These are phyloP conservation scores for Pseudomyrmex pallidus DNA, from an alignment of 1,140 invertebrate genomes.

Conservation along the genomic window DNA sequence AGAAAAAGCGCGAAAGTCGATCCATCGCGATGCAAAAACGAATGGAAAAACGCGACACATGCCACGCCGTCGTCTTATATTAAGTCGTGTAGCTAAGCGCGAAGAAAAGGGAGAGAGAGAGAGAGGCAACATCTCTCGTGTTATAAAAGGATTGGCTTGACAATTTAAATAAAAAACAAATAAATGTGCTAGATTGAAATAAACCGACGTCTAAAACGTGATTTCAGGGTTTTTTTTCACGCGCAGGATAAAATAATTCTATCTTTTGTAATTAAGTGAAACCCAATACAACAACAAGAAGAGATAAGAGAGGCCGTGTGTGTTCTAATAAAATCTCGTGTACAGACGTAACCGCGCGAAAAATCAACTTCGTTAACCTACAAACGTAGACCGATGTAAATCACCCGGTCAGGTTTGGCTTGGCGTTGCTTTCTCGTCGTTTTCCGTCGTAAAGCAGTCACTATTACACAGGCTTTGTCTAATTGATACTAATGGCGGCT, in stretches of 20 bases:
- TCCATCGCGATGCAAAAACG: constrained; percentile 15
- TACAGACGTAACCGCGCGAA: constrained; percentile 28
- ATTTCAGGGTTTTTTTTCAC: too few relatives aligned
- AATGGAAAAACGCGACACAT: background rate
- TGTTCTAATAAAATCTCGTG: constrained; percentile 39
- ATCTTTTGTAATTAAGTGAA: constrained; percentile 15
- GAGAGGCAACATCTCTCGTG: background rate
- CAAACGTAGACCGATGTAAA: constrained; percentile 47
- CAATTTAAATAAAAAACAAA: background rate
- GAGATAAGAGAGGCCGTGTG: background rate
- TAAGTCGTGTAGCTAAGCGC: constrained; percentile 16
- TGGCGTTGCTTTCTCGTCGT: constrained; percentile 46
- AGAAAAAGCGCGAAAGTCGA: constrained; percentile 37
- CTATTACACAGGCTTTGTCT: constrained; percentile 22
- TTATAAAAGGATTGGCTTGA: constrained; percentile 11
- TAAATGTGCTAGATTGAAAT: background rate
- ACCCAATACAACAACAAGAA: background rate
- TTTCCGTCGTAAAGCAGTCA: constrained; percentile 45
- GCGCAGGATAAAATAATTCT: background rate
- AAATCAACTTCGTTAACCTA: constrained; percentile 59
- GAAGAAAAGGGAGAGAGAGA: background rate
- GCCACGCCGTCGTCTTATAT: constrained; percentile 4
- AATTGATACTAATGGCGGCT: constrained; percentile 53
- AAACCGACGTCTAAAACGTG: too few relatives aligned
- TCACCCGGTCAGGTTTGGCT: constrained; percentile 48